phyloP scores from a whole-genome alignment of 2,888 invertebrate genomes.

The Phytoseiulus persimilis region DNA sequence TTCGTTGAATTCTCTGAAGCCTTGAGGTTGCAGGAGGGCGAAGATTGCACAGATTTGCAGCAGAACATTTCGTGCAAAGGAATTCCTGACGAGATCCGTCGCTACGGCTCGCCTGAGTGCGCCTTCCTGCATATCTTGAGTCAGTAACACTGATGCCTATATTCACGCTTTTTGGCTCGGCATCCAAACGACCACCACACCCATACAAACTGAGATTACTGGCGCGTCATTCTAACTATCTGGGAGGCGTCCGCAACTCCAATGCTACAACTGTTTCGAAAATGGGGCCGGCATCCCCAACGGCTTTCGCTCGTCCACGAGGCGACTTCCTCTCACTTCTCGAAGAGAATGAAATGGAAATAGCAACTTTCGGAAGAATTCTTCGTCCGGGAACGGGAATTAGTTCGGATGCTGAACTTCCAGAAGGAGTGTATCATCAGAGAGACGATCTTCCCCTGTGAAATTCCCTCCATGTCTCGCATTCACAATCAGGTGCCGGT shows the following conservation, averaged over 20 bases:
- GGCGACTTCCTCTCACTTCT: not conserved
- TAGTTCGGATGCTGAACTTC: no score
- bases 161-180: not conserved
- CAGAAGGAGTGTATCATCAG: no score
- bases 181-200: not conserved
- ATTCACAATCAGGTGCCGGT: not conserved
- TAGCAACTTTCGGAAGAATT: no score
- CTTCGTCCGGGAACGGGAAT: no score
- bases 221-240: not conserved
- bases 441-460: not conserved
- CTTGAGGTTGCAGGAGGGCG: not conserved
- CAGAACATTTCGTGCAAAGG: not conserved
- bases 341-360: no score
- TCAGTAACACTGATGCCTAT: not conserved
- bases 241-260: not conserved
- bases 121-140: not conserved
- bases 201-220: not conserved
- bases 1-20: not conserved
- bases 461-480: not conserved
- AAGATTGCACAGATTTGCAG: conserved; percentile 5
- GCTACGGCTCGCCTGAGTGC: not conserved
- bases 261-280: not conserved
- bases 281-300: not conserved
- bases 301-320: not conserved
- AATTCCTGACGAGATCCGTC: not conserved